Evolutionary conservation across 2,888 invertebrate genomes (phyloP).

Genomic region (Cheilosia pagana): DNA sequence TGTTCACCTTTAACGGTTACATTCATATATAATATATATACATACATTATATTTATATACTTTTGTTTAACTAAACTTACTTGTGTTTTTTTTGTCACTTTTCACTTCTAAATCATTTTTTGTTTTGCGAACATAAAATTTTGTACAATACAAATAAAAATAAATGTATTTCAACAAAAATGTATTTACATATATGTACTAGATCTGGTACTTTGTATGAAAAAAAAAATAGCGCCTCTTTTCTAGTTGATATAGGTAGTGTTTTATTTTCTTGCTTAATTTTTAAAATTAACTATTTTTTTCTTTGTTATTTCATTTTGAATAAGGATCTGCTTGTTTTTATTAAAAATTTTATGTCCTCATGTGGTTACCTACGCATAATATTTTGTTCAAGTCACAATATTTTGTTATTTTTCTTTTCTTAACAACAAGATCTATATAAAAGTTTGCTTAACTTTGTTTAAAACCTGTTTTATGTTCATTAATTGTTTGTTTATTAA

Average conservation of each 20-base stretch:
- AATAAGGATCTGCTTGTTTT: slow-evolving; percentile 42
- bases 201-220: slow-evolving; percentile 47
- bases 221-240: slow-evolving; percentile 37
- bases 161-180: slow-evolving; percentile 16
- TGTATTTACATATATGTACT: slow-evolving; percentile 63
- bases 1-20: slow-evolving; percentile 72
- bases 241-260: slow-evolving; percentile 67
- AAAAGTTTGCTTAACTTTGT: slow-evolving; percentile 64
- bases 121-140: slow-evolving; percentile 25
- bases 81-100: slow-evolving; percentile 8
- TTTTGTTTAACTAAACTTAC: slow-evolving; percentile 50
- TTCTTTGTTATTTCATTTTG: slow-evolving; percentile 52
- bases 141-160: slow-evolving; percentile 58
- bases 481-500: slow-evolving; percentile 32
- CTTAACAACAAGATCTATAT: slow-evolving; percentile 72
- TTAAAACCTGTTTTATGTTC: slow-evolving; percentile 67
- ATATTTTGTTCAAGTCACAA: background rate
- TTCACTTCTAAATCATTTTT: slow-evolving; percentile 58
- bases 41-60: slow-evolving; percentile 16
- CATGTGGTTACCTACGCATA: slow-evolving; percentile 53
- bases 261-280: slow-evolving; percentile 31
- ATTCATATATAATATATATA: slow-evolving; percentile 57
- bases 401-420: slow-evolving; percentile 27
- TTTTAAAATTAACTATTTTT: slow-evolving; percentile 63
- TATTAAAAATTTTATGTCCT: slow-evolving; percentile 38